A percentile compares a stretch with the other conserved stretches of the same genome.
These are phyloP conservation scores for Leguminivora glycinivorella DNA, from an alignment of 1,140 invertebrate genomes.

Conservation along the genomic window DNA sequence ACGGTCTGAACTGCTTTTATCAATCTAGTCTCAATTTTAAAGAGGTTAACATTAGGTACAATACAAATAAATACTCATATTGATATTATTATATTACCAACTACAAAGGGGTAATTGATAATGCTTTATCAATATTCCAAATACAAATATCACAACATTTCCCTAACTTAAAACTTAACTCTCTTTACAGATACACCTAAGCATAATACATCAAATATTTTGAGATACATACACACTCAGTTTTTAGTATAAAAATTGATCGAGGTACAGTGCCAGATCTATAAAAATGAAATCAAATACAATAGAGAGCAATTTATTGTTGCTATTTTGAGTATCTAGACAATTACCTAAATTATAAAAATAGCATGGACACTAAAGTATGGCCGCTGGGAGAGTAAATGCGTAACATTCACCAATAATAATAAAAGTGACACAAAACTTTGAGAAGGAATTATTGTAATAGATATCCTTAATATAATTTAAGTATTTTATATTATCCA, in stretches of 20 bases:
- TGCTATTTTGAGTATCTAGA: constrained; percentile 28
- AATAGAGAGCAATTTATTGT: constrained; percentile 49
- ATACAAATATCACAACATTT: constrained; percentile 79
- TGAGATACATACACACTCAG: constrained; percentile 59
- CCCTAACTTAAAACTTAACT: constrained; percentile 63
- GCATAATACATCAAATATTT: constrained; percentile 69
- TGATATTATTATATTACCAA: no score
- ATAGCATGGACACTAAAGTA: constrained; percentile 62
- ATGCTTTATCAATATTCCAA: constrained; percentile 70
- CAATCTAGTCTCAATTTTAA: neutral
- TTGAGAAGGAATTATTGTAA: constrained; percentile 15
- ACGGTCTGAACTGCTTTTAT: neutral
- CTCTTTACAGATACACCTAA: constrained; percentile 73
- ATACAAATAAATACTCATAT: neutral
- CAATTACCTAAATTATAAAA: constrained; percentile 57
- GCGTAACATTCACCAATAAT: constrained; percentile 36
- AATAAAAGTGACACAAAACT: constrained; percentile 18
- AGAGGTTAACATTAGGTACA: constrained; percentile 6
- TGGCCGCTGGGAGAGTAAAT: constrained; percentile 72
- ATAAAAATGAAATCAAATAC: constrained; percentile 51
- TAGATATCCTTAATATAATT: constrained; percentile 32
- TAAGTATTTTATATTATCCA: constrained; percentile 40
- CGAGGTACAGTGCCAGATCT: constrained; percentile 55
- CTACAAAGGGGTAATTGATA: constrained; percentile 38
- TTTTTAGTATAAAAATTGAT: constrained; percentile 63